Conservation (phyloP, 1,140 invertebrate genomes). For the Saccostrea echinata region DNA sequence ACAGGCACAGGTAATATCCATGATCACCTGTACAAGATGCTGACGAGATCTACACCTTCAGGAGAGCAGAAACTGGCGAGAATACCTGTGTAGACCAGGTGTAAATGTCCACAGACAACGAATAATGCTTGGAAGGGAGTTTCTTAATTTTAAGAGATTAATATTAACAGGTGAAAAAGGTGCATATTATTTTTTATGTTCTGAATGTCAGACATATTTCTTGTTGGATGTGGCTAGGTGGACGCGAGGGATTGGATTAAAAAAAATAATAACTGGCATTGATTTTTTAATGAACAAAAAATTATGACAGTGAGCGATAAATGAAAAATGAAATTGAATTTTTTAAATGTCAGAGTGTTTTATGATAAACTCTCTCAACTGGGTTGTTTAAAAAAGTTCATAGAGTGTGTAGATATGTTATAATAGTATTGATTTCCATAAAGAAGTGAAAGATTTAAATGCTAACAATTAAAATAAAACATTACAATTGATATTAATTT, state of each 20-base stretch:
- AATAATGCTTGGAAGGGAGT: not conserved
- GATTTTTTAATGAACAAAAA: not conserved
- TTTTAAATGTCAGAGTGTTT: not conserved
- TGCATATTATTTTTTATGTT: not conserved
- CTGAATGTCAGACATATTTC: not conserved
- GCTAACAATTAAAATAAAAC: too few species aligned
- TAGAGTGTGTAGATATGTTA: not conserved
- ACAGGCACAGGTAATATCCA: not conserved
- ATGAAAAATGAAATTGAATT: not conserved
- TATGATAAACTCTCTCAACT: not conserved
- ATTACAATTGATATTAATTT: too few species aligned
- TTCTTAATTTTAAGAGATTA: not conserved
- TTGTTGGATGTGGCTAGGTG: too few species aligned
- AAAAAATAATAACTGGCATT: not conserved
- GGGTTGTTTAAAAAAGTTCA: not conserved
- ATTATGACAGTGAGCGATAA: not conserved
- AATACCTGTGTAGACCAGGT: slow-evolving; percentile 8
- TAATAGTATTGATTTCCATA: too few species aligned
- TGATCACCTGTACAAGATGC: slow-evolving; percentile 6
- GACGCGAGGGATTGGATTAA: too few species aligned
- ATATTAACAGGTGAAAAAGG: not conserved
- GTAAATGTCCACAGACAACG: not conserved
- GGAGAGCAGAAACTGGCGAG: not conserved
- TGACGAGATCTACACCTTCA: not conserved
- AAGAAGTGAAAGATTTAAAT: too few species aligned